Evolutionary conservation across 2,113 vertebrate species (phyloP).

Genomic region (Philantomba maxwellii): DNA sequence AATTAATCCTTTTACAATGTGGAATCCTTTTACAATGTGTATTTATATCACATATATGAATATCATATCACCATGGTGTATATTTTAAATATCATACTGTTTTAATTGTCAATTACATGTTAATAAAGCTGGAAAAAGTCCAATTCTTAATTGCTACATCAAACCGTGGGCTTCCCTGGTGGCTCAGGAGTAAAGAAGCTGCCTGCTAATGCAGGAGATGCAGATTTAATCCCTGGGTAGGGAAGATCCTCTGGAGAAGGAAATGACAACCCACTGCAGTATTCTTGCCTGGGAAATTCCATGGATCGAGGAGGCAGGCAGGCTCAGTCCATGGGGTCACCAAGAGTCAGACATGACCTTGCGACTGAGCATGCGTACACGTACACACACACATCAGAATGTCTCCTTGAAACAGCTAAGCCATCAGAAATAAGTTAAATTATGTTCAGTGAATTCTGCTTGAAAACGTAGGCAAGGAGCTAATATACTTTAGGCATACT

Average conservation of each 20-base stretch:
- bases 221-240: neutral
- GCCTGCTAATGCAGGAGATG: neutral
- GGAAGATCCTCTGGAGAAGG: neutral
- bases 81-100: neutral
- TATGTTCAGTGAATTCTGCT: neutral
- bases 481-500: neutral
- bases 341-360: neutral
- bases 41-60: neutral
- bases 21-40: too few species aligned
- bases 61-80: neutral
- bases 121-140: neutral
- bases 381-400: neutral
- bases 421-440: conserved; percentile 36
- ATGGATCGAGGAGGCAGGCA: neutral
- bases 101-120: neutral
- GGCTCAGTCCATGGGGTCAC: neutral
- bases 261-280: neutral
- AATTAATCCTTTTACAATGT: too few species aligned
- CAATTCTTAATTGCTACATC: neutral
- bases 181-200: neutral
- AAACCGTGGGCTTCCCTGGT: neutral
- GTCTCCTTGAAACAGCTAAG: neutral
- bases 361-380: neutral
- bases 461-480: neutral
- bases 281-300: neutral